Conservation (phyloP, 64 coral and sea anemone species). For the Dendrophyllia cribrosa region DNA sequence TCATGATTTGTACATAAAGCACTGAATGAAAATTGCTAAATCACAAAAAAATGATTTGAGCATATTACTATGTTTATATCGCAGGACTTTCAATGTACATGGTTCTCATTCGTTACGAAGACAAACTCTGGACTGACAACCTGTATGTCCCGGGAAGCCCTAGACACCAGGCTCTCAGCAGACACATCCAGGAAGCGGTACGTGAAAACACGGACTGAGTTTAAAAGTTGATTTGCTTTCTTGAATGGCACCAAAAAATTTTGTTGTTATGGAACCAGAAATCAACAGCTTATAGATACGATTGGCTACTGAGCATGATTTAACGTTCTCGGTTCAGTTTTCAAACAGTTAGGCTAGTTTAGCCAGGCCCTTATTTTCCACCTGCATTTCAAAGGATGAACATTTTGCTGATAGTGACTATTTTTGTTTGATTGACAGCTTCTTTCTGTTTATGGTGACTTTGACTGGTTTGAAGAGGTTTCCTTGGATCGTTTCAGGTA, state of each 20-base stretch:
- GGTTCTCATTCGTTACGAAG: conserved; percentile 70
- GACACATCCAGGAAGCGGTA: conserved; percentile 85
- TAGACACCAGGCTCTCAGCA: conserved; percentile 67
- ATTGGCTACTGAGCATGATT: no score
- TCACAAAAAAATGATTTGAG: no score
- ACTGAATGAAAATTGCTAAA: no score
- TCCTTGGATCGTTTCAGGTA: conserved; percentile 81
- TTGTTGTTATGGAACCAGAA: no score
- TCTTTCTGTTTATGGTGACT: conserved; percentile 59
- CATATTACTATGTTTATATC: background rate
- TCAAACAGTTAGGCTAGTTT: no score
- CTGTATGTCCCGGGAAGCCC: conserved; percentile 30
- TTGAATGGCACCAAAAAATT: no score
- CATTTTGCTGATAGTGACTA: background rate
- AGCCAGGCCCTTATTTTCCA: no score
- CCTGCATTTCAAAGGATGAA: no score
- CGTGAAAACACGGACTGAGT: background rate
- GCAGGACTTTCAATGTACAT: conserved; percentile 54
- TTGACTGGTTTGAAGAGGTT: conserved; percentile 83
- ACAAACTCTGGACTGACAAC: conserved; percentile 83
- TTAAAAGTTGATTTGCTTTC: no score
- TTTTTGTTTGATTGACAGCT: conserved; percentile 42
- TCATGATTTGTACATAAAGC: no score
- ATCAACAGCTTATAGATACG: no score
- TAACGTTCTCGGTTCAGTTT: no score